Conservation (phyloP, 2,113 vertebrate species). For the Gila orcuttii region DNA sequence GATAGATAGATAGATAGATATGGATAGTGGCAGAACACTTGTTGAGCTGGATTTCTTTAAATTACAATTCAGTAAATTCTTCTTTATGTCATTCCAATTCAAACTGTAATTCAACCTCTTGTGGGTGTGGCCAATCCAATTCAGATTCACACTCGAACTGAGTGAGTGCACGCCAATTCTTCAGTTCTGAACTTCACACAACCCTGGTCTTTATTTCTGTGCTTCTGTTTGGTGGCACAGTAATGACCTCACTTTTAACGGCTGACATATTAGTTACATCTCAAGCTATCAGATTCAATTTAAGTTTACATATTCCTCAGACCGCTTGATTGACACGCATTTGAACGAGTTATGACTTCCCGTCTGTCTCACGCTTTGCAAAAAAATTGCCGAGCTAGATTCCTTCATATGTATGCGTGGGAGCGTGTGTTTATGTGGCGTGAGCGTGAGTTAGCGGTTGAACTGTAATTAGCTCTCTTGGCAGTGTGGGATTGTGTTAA, state of each 20-base stretch:
- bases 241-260: background rate
- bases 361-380: background rate
- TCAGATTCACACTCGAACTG: background rate
- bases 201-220: background rate
- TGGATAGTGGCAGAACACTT: background rate
- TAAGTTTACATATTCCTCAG: slow-evolving; percentile 8
- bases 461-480: slow-evolving; percentile 61
- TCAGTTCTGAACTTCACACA: background rate
- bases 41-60: background rate
- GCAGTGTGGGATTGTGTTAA: slow-evolving; percentile 61
- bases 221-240: background rate
- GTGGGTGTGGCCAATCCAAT: background rate
- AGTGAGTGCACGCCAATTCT: background rate
- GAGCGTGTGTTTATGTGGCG: slow-evolving; percentile 28
- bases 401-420: background rate
- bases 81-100: background rate
- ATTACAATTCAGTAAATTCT: background rate
- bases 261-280: background rate
- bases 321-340: slow-evolving; percentile 22
- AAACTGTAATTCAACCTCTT: background rate
- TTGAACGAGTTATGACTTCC: slow-evolving; percentile 24
- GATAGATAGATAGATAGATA: background rate
- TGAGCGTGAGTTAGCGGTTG: slow-evolving; percentile 45
- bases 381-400: background rate
- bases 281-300: slow-evolving; percentile 16